Percentiles rank a stretch among this genome's conserved stretches.
Conservation (phyloP, 2,888 invertebrate species). For the Phanerotoma sp. region DNA sequence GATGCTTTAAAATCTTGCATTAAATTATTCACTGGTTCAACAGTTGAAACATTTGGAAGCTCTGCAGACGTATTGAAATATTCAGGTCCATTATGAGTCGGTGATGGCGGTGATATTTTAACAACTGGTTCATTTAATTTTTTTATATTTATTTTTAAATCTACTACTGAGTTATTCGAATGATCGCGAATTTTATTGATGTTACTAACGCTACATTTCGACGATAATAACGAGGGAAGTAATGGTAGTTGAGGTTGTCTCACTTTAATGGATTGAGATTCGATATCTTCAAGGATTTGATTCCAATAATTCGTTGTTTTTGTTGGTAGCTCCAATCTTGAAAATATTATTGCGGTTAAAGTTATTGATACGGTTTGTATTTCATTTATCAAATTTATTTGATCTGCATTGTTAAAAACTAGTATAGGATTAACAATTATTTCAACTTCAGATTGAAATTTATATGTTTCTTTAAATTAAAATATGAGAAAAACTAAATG, state of each 20-base stretch:
- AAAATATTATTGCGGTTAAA: neutral
- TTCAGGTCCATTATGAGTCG: constrained; percentile 8
- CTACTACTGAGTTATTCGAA: constrained; percentile 11
- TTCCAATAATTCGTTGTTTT: constrained; percentile 43
- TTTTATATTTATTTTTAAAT: neutral
- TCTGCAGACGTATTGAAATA: neutral
- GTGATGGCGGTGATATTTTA: constrained; percentile 27
- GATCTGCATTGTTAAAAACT: no score
- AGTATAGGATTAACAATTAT: no score
- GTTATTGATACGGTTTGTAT: no score
- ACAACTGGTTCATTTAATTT: constrained; percentile 30
- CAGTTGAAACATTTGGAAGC: neutral
- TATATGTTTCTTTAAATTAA: no score
- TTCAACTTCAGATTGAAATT: no score
- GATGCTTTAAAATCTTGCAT: no score
- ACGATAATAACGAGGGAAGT: no score
- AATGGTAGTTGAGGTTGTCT: constrained; percentile 41
- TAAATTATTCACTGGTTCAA: neutral
- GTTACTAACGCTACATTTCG: constrained; percentile 21
- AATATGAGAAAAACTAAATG: no score
- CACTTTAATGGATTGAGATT: constrained; percentile 41
- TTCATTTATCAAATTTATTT: no score
- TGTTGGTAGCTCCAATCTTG: constrained; percentile 43
- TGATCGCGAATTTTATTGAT: constrained; percentile 10
- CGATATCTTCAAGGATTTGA: constrained; percentile 40